Conservation (phyloP, 1,140 invertebrate genomes). For the Halyomorpha halys region DNA sequence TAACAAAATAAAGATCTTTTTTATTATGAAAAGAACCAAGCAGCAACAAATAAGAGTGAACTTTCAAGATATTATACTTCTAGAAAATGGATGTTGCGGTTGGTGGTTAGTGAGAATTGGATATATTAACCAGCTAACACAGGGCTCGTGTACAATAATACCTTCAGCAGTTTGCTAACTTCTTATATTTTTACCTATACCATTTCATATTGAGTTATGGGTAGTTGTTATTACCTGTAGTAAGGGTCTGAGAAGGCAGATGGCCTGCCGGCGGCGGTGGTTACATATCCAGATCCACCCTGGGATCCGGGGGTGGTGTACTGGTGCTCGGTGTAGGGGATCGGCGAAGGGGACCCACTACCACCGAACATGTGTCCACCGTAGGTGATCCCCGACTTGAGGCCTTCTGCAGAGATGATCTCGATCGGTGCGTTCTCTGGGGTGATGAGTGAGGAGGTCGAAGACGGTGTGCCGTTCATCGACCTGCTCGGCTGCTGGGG, state of each 20-base stretch:
- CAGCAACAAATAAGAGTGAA: too few species aligned
- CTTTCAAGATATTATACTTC: too few species aligned
- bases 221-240: constrained; percentile 36
- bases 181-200: too few species aligned
- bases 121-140: too few species aligned
- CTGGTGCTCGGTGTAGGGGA: constrained; percentile 44
- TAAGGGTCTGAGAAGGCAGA: constrained; percentile 38
- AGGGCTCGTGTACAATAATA: too few species aligned
- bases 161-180: too few species aligned
- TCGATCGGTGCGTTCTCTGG: constrained; percentile 35
- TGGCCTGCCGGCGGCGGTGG: constrained; percentile 31
- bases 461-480: constrained; percentile 41
- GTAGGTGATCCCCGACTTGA: constrained; percentile 39
- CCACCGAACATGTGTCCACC: constrained; percentile 40
- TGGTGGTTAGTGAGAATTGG: too few species aligned
- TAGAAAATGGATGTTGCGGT: too few species aligned
- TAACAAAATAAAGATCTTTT: too few species aligned
- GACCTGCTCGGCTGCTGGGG: constrained; percentile 41
- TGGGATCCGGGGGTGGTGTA: constrained; percentile 42
- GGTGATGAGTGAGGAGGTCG: constrained; percentile 39
- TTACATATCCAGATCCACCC: constrained; percentile 38
- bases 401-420: constrained; percentile 43
- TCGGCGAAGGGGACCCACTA: constrained; percentile 42
- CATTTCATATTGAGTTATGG: background rate
- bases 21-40: too few species aligned